These are phyloP conservation scores for Odocoileus hemionus DNA, from an alignment of 2,113 vertebrate species.

Conservation along the genomic window DNA sequence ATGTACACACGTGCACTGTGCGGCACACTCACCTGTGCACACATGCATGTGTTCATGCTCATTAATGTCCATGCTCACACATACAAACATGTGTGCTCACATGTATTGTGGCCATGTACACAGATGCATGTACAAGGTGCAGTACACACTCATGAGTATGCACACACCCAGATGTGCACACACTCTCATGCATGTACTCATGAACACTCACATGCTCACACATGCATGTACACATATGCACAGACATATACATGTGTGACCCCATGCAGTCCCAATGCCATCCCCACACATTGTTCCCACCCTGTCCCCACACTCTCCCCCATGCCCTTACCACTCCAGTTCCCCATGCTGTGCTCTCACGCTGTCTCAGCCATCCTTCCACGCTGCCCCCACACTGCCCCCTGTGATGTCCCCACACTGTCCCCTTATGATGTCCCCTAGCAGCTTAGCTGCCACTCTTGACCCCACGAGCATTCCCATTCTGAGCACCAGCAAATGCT, in stretches of 20 bases:
- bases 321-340: not conserved
- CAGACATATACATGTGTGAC: not conserved
- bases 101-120: not conserved
- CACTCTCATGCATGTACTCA: not conserved
- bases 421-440: not conserved
- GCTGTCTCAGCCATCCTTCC: not conserved
- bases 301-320: not conserved
- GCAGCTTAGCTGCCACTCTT: not conserved
- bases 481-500: not conserved
- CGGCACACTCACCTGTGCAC: not conserved
- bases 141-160: not conserved
- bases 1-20: not conserved
- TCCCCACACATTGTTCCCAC: not conserved
- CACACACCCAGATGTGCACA: not conserved
- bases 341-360: not conserved
- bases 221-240: not conserved
- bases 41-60: not conserved
- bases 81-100: rapidly evolving
- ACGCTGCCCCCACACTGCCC: too few species aligned
- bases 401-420: not conserved
- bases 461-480: not conserved
- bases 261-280: not conserved
- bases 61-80: not conserved
- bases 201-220: rapidly evolving
- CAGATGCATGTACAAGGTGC: not conserved